phyloP scores from a whole-genome alignment of 2,888 invertebrate species.

The Acanthosepion pharaonis region DNA sequence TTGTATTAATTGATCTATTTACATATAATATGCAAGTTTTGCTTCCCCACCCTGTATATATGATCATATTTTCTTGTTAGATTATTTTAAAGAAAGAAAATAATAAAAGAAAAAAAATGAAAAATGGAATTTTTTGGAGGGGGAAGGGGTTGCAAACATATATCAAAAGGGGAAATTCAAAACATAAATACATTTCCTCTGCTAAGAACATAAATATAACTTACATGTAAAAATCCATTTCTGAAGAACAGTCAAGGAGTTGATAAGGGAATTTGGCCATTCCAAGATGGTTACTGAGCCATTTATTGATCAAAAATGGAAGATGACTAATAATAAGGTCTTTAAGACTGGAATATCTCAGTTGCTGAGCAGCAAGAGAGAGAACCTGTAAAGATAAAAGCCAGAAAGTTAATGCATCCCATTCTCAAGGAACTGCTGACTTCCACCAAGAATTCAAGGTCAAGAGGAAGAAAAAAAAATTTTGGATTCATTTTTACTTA shows the following conservation, averaged over 20 bases:
- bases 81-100: too few species aligned
- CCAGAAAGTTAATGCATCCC: neutral
- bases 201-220: neutral
- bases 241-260: constrained; percentile 57
- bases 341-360: constrained; percentile 56
- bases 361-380: constrained; percentile 56
- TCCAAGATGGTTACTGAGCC: constrained; percentile 61
- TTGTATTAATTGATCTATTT: too few species aligned
- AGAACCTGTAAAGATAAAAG: constrained; percentile 60
- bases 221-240: constrained; percentile 64
- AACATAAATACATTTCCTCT: too few species aligned
- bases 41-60: too few species aligned
- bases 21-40: too few species aligned
- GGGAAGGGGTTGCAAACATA: neutral
- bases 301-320: constrained; percentile 67
- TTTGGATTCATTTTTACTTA: too few species aligned
- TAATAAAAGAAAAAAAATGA: too few species aligned
- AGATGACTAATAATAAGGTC: constrained; percentile 63
- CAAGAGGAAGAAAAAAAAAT: too few species aligned
- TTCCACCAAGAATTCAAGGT: neutral
- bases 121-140: too few species aligned
- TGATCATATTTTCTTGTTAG: too few species aligned
- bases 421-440: neutral
- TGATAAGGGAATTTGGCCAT: constrained; percentile 65
- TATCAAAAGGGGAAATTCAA: neutral